phyloP scores from a whole-genome alignment of 1,140 invertebrate species.

The Aphelenchoides fujianensis region DNA sequence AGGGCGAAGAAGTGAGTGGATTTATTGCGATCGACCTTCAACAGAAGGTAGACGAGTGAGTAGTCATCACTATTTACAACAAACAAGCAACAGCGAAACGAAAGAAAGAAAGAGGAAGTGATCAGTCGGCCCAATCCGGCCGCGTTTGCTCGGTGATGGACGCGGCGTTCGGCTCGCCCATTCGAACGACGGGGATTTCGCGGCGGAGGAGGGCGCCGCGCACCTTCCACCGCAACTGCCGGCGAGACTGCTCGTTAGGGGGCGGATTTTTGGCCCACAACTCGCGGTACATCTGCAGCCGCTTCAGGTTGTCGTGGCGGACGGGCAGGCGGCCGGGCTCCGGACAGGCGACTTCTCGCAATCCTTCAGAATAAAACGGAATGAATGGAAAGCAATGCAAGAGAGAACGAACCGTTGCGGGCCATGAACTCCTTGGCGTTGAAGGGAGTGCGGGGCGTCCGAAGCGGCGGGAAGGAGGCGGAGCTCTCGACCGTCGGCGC shows the following conservation, averaged over 20 bases:
- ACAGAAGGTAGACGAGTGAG: no score
- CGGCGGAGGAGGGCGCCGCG: constrained; percentile 30
- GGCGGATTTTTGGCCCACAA: constrained; percentile 42
- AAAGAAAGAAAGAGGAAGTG: no score
- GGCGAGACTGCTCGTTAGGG: constrained; percentile 44
- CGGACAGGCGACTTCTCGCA: constrained; percentile 5
- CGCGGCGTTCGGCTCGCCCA: no score
- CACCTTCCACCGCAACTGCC: constrained; percentile 42
- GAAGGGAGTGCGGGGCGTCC: background rate
- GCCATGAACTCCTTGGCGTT: background rate
- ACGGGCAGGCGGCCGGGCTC: constrained; percentile 46
- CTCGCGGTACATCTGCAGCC: constrained; percentile 34
- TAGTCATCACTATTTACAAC: no score
- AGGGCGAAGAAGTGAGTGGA: no score
- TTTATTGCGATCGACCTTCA: no score
- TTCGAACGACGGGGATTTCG: constrained; percentile 24
- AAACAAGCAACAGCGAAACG: no score
- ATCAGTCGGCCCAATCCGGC: no score
- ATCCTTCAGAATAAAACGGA: constrained; percentile 8
- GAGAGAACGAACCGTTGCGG: background rate
- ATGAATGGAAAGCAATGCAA: no score
- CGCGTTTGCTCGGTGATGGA: no score
- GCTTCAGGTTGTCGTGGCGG: constrained; percentile 40
- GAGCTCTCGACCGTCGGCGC: no score
- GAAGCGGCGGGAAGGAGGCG: background rate